A percentile compares a stretch with the other conserved stretches of the same genome.
Evolutionary conservation across 2,113 vertebrate species (phyloP).

Genomic region (Pelecanoides urinatrix): DNA sequence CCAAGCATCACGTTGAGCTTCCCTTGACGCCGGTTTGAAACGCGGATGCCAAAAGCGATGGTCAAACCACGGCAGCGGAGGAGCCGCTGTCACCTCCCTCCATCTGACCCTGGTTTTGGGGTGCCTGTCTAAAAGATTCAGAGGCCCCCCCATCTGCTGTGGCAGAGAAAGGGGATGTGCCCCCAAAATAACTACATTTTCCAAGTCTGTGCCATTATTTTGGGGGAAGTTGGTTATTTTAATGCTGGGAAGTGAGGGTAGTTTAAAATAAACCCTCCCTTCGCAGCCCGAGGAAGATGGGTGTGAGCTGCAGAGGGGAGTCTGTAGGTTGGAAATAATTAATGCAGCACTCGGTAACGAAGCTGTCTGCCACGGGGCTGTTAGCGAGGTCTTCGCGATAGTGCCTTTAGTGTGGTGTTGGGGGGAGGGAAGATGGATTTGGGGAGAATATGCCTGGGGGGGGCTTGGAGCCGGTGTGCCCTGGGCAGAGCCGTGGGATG

Average conservation of each 20-base stretch:
- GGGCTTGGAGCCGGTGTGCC: fast-evolving
- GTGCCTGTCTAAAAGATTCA: not conserved
- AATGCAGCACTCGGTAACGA: fast-evolving
- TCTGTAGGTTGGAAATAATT: not conserved
- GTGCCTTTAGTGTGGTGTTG: not conserved
- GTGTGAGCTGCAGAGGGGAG: not conserved
- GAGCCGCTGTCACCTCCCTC: not conserved
- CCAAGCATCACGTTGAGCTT: fast-evolving
- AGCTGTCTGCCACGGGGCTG: not conserved
- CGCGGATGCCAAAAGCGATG: fast-evolving
- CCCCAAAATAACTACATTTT: not conserved
- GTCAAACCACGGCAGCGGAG: not conserved
- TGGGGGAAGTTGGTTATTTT: not conserved
- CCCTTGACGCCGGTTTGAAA: fast-evolving
- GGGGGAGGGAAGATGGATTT: not conserved
- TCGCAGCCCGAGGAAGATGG: not conserved
- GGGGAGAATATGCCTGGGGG: too few species aligned
- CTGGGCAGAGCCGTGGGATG: not conserved
- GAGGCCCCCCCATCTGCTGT: not conserved
- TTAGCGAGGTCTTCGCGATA: fast-evolving
- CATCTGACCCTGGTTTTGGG: fast-evolving
- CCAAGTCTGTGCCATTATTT: fast-evolving
- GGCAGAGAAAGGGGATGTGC: not conserved
- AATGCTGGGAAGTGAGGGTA: not conserved
- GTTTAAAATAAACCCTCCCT: not conserved